Conservation (phyloP, 2,888 invertebrate genomes). For the Nemapogon koenigi region DNA sequence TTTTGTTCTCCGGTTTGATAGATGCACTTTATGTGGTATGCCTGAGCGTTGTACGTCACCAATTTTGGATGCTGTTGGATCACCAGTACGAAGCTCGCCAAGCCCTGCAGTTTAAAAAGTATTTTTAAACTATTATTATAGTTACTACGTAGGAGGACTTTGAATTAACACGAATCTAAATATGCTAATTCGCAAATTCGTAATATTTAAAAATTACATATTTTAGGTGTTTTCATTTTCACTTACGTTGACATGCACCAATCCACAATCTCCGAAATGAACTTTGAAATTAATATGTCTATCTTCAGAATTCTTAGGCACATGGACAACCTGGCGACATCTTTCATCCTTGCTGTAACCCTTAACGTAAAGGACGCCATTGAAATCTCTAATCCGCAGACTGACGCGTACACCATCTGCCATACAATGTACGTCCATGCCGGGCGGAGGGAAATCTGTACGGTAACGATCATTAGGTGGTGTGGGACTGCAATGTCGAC, state of each 20-base stretch:
- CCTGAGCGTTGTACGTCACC: constrained; percentile 92
- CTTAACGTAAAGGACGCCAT: constrained; percentile 91
- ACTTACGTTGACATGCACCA: constrained; percentile 88
- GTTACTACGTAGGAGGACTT: not conserved
- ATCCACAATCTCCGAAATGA: constrained; percentile 88
- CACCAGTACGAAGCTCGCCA: constrained; percentile 91
- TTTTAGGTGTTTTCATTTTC: not conserved
- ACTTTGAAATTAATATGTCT: constrained; percentile 84
- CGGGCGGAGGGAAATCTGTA: constrained; percentile 85
- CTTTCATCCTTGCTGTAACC: constrained; percentile 93
- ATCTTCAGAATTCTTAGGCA: constrained; percentile 71
- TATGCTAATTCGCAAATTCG: not conserved
- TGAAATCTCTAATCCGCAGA: constrained; percentile 81
- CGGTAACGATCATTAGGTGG: constrained; percentile 50
- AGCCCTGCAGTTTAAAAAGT: constrained; percentile 64
- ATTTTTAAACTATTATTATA: not conserved
- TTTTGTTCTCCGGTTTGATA: constrained; percentile 94
- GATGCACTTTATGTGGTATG: constrained; percentile 94
- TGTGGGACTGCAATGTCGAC: constrained; percentile 68
- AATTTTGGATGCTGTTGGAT: constrained; percentile 96
- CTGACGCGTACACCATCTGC: constrained; percentile 92
- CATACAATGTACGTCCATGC: constrained; percentile 87
- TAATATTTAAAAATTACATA: not conserved
- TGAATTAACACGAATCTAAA: not conserved
- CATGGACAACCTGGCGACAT: constrained; percentile 81